These are phyloP conservation scores for Amphibalanus amphitrite DNA, from an alignment of 1,140 invertebrate genomes.

Conservation along the genomic window DNA sequence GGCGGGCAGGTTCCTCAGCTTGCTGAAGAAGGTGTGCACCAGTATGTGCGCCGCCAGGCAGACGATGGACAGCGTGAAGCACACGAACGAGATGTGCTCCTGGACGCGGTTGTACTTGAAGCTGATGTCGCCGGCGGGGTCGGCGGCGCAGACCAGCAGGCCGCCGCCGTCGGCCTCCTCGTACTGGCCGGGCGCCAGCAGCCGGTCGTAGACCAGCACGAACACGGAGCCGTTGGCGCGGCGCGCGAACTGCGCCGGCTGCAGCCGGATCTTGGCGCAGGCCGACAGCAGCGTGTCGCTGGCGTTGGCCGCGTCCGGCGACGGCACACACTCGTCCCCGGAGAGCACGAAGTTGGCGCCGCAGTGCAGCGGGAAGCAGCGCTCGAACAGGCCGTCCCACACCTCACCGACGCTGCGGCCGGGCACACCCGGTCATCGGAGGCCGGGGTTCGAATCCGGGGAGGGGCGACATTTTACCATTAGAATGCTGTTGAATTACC, in stretches of 20 bases:
- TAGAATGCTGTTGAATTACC: too few species aligned
- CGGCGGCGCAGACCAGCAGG: background rate
- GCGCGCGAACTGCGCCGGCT: too few species aligned
- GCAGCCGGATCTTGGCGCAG: too few species aligned
- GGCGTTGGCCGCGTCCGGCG: too few species aligned
- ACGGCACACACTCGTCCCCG: too few species aligned
- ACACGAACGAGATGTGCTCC: conserved; percentile 23
- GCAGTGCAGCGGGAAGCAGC: background rate
- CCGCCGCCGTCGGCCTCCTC: conserved; percentile 18
- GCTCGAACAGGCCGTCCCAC: background rate
- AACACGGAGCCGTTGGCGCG: too few species aligned
- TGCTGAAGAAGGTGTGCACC: conserved; percentile 29
- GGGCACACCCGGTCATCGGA: too few species aligned
- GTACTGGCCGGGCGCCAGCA: conserved; percentile 16
- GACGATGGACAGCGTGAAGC: conserved; percentile 25
- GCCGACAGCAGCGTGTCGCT: too few species aligned
- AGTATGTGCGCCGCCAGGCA: conserved; percentile 28
- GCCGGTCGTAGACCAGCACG: background rate
- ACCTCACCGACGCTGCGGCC: background rate
- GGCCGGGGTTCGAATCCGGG: too few species aligned
- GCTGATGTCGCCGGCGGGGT: background rate
- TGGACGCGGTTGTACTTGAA: conserved; percentile 18
- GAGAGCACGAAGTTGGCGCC: too few species aligned
- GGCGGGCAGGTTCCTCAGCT: conserved; percentile 34
- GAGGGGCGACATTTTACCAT: too few species aligned